These are phyloP conservation scores for Helicolenus hilgendorfi DNA, from an alignment of 2,797 vertebrate species.

Conservation along the genomic window DNA sequence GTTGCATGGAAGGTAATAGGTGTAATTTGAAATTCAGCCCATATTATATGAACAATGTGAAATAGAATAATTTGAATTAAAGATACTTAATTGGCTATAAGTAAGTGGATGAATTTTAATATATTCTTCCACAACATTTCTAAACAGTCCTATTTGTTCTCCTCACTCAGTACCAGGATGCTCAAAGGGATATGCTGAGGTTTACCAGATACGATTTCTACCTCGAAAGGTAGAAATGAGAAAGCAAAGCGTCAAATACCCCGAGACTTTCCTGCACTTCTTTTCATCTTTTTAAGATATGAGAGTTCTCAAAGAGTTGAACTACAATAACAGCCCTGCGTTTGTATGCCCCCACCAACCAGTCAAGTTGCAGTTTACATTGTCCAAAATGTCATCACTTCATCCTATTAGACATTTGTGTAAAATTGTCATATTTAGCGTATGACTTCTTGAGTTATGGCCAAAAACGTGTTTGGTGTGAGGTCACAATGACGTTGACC, in stretches of 20 bases:
- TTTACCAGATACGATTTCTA: neutral
- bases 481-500: neutral
- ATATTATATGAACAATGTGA: neutral
- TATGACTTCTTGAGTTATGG: neutral
- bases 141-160: neutral
- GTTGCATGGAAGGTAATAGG: neutral
- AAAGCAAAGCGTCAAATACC: slow-evolving; percentile 33
- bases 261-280: neutral
- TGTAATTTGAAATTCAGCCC: neutral
- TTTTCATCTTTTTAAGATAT: slow-evolving; percentile 29
- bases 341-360: too few species aligned
- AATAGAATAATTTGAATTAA: neutral
- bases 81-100: neutral
- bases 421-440: too few species aligned
- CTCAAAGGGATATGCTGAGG: neutral
- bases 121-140: neutral
- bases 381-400: neutral
- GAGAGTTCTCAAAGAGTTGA: slow-evolving; percentile 26
- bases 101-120: neutral
- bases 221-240: neutral
- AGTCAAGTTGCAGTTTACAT: neutral
- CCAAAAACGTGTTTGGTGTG: too few species aligned
- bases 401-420: too few species aligned
- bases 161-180: neutral
- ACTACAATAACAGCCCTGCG: neutral